phyloP scores from a whole-genome alignment of 2,113 vertebrate genomes.

The Vicugna pacos region DNA sequence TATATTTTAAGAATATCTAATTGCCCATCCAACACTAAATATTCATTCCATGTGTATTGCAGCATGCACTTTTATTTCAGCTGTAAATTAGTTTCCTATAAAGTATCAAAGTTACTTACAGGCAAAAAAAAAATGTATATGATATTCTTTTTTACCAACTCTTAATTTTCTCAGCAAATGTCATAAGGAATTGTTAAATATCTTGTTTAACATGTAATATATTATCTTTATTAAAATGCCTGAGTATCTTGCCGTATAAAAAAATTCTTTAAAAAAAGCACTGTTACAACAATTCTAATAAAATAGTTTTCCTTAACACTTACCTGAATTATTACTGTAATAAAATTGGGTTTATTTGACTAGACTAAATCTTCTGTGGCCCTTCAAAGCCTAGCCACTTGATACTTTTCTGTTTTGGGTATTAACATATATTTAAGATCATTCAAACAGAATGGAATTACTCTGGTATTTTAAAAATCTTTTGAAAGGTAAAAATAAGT shows the following conservation, averaged over 20 bases:
- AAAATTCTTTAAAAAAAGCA: neutral
- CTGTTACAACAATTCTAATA: neutral
- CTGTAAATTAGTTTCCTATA: conserved; percentile 23
- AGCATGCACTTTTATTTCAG: neutral
- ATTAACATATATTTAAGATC: neutral
- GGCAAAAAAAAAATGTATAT: neutral
- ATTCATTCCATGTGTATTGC: neutral
- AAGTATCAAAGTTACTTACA: neutral
- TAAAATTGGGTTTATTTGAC: neutral
- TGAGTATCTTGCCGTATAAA: conserved; percentile 17
- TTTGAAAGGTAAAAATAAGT: neutral
- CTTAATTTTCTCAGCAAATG: conserved; percentile 39
- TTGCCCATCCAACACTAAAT: neutral
- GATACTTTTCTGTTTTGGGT: neutral
- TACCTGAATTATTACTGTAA: neutral
- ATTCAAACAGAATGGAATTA: neutral
- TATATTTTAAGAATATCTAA: neutral
- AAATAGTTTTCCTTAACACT: neutral
- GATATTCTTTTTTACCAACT: neutral
- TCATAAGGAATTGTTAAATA: neutral
- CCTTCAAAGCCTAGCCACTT: neutral
- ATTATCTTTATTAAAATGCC: neutral
- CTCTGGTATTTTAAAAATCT: neutral
- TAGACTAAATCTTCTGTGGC: neutral
- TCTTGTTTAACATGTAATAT: neutral